Evolutionary conservation across 1,140 invertebrate species (phyloP).

Genomic region (Anadara kagoshimensis): DNA sequence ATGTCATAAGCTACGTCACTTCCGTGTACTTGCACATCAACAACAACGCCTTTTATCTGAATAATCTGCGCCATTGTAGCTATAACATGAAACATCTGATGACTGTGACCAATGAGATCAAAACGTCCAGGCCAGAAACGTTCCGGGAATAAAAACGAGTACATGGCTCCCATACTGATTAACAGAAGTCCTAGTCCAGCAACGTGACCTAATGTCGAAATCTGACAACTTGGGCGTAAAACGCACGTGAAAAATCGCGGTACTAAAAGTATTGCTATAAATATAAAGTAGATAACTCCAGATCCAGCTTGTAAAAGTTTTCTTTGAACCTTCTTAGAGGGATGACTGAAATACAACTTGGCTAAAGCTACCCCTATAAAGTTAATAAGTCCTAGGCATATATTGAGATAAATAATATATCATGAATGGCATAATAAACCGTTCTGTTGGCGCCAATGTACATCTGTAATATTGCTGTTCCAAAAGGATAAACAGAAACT

Average conservation of each 20-base stretch:
- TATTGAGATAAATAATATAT: constrained; percentile 34
- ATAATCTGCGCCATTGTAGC: constrained; percentile 67
- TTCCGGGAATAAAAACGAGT: constrained; percentile 72
- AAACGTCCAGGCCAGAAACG: constrained; percentile 72
- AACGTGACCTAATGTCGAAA: constrained; percentile 47
- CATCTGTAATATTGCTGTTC: constrained; percentile 50
- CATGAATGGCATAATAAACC: constrained; percentile 33
- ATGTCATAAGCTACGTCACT: too few relatives aligned
- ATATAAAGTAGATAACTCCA: constrained; percentile 38
- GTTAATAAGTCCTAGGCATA: constrained; percentile 43
- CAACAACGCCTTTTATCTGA: constrained; percentile 61
- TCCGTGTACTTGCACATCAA: too few relatives aligned
- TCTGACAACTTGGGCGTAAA: constrained; percentile 27
- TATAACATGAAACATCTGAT: constrained; percentile 73
- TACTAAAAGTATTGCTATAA: constrained; percentile 46
- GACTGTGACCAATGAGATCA: constrained; percentile 75
- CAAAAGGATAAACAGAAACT: constrained; percentile 59
- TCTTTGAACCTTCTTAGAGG: constrained; percentile 42
- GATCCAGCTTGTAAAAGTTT: constrained; percentile 49
- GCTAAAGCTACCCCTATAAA: constrained; percentile 52
- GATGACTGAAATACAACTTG: constrained; percentile 46
- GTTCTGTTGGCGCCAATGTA: constrained; percentile 46
- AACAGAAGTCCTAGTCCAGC: constrained; percentile 44
- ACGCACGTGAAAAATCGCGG: constrained; percentile 46
- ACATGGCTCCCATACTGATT: constrained; percentile 60